phyloP scores from a whole-genome alignment of 2,888 invertebrate genomes.

The Seladonia tumulorum region DNA sequence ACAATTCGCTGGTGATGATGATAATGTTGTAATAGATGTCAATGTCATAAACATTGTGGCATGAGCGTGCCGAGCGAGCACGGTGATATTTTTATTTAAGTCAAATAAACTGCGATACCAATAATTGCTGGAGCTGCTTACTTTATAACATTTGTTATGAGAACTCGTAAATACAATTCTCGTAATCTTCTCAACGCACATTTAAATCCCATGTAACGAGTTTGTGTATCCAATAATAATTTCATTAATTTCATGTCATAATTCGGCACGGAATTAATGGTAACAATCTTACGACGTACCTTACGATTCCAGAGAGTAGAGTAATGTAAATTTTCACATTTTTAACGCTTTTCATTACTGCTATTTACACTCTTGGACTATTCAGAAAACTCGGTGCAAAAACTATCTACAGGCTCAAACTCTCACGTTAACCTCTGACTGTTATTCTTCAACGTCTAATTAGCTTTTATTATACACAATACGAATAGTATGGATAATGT shows the following conservation, averaged over 20 bases:
- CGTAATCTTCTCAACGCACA: neutral
- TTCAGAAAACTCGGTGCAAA: no score
- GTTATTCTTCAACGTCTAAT: no score
- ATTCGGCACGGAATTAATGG: neutral
- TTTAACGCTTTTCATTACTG: neutral
- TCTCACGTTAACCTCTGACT: no score
- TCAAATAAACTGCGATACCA: neutral
- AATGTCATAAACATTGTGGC: neutral
- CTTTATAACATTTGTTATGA: neutral
- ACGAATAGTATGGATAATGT: no score
- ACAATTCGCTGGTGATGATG: neutral
- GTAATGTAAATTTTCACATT: neutral
- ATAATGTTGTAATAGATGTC: neutral
- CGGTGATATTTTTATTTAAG: neutral
- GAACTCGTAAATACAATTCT: neutral
- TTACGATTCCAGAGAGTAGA: neutral
- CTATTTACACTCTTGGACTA: no score
- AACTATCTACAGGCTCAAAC: no score
- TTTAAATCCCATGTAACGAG: neutral
- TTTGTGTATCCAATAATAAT: neutral
- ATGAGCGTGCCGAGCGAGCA: neutral
- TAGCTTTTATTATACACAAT: no score
- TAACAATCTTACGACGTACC: neutral
- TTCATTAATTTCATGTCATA: slow-evolving; percentile 1
- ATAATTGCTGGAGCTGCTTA: neutral